A percentile compares a stretch with the other conserved stretches of the same genome.
These are phyloP conservation scores for Aphodius sticticus DNA, from an alignment of 2,888 invertebrate genomes.

Conservation along the genomic window DNA sequence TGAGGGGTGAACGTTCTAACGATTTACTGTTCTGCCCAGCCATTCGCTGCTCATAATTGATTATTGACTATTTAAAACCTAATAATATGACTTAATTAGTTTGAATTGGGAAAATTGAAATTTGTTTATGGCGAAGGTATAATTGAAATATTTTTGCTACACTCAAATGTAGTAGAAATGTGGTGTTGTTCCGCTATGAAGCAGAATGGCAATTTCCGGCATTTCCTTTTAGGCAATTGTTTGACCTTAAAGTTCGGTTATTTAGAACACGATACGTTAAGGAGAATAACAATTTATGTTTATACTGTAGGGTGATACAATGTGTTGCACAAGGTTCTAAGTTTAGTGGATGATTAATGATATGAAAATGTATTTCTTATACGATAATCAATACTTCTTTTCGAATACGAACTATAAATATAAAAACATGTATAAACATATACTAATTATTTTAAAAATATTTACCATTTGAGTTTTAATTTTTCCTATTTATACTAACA, in stretches of 20 bases:
- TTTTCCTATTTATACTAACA: no score
- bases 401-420: no score
- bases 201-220: neutral
- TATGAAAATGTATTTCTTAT: no score
- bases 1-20: neutral
- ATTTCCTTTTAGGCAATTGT: neutral
- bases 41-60: neutral
- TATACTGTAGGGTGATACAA: neutral
- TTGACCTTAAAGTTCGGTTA: neutral
- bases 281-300: neutral
- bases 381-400: no score
- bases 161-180: neutral
- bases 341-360: neutral
- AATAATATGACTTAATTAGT: neutral
- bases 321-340: neutral
- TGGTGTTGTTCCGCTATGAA: neutral
- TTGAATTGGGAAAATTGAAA: neutral
- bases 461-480: no score
- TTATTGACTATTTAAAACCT: neutral
- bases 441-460: no score
- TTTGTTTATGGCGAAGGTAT: neutral
- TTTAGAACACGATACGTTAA: neutral
- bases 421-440: no score
- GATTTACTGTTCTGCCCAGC: neutral
- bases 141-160: neutral